Evolutionary conservation across 2,888 invertebrate genomes (phyloP), one percentile per base, ranked within the genome.

Genomic region (Caenorhabditis becei): DNA sequence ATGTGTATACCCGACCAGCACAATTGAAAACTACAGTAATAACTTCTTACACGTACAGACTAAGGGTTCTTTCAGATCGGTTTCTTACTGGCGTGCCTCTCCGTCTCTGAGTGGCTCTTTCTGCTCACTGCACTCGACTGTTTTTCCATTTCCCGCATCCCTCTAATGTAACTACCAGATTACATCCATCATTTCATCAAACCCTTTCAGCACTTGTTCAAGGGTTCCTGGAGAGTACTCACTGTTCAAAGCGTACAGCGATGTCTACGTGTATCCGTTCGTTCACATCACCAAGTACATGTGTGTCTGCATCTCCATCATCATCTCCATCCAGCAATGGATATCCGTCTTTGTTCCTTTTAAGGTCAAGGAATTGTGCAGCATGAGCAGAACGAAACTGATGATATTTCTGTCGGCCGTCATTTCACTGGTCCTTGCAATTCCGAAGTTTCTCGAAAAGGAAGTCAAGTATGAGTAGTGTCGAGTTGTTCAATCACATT

Each of bases 271-370:
- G 7, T 63, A 24, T 37, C 72, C 72, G 8, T 18, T 72, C 4
- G 54, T 49, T 2, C 63, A 56, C 47, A 47, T 63, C 4, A 56
- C 72, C 0, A 72, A 72, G 32, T 63, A 72, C 32, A 72, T 72
- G 72, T 72, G 72, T 49, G 72, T 72, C 49, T 72, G 72, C 26
- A 63, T 72, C 8, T 63, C 72, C 16, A 63, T 72, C 24, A 32
- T 72, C 47, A 72, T 72, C n/a, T 63, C 72, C 4, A n/a, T 58
- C 20, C 72, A 72, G 49, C 63, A 72, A 37, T 72, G 72, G 72
- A 26, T 63, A n/a, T 47, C 72, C 2, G 72, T 72, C 2, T 72
- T 72, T 16, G 16, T 63, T 11, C 72, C 72, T 0, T 37, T 63
- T 35, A 24, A 72, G 72, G 72, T 58, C 37, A 72, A 18, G 37